These are phyloP conservation scores for Gallinago stenura DNA, from an alignment of 2,797 vertebrate genomes.

Conservation along the genomic window DNA sequence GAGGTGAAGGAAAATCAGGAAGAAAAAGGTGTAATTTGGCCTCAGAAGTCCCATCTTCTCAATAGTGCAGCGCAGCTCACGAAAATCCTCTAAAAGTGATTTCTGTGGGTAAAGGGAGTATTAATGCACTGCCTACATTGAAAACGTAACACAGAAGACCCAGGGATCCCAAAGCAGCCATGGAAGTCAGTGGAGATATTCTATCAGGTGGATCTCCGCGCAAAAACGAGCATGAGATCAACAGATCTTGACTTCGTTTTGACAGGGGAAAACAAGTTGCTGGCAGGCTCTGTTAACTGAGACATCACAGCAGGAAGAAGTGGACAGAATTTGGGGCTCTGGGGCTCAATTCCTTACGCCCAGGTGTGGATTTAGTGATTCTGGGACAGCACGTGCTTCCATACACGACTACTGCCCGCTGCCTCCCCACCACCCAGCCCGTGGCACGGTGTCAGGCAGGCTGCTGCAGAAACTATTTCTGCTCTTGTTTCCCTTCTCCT, in stretches of 20 bases:
- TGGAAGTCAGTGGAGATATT: not conserved
- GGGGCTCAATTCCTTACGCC: not conserved
- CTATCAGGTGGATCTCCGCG: not conserved
- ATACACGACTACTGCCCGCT: not conserved
- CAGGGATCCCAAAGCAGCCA: not conserved
- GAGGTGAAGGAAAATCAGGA: constrained; percentile 77
- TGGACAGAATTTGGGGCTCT: not conserved
- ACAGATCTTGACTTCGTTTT: not conserved
- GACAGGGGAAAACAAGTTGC: not conserved
- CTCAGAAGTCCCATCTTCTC: constrained; percentile 79
- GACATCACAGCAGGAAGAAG: not conserved
- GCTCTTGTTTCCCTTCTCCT: not conserved
- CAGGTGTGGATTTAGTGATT: not conserved
- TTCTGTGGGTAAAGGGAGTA: constrained; percentile 52
- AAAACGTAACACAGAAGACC: not conserved
- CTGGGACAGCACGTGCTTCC: not conserved
- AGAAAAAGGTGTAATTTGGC: constrained; percentile 74
- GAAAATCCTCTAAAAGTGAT: constrained; percentile 77
- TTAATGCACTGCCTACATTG: not conserved
- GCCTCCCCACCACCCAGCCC: not conserved
- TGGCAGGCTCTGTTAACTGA: not conserved
- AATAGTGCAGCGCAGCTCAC: constrained; percentile 71
- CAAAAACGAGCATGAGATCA: not conserved
- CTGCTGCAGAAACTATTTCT: not conserved
- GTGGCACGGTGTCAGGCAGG: rapidly evolving